Percentiles rank a stretch among this genome's conserved stretches.
Conservation (phyloP, 2,113 vertebrate species). For the Gavialis gangeticus region DNA sequence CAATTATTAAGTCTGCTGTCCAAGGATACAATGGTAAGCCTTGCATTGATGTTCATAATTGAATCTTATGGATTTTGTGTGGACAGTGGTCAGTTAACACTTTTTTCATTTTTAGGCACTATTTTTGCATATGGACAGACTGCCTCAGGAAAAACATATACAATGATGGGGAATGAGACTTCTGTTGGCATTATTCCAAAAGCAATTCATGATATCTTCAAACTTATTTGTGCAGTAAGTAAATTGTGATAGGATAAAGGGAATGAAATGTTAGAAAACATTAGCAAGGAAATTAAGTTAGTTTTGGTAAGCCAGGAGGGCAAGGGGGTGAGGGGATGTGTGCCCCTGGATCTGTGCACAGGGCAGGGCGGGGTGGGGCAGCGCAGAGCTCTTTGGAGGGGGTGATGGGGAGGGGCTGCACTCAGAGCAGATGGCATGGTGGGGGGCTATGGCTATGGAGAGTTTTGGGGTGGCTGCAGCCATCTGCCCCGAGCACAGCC, state of each 20-base stretch:
- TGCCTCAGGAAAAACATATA: slow-evolving; percentile 96
- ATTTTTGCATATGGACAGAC: slow-evolving; percentile 98
- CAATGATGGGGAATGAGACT: slow-evolving; percentile 91
- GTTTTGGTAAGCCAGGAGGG: not conserved
- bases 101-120: slow-evolving; percentile 83
- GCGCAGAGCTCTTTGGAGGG: too few species aligned
- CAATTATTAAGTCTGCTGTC: slow-evolving; percentile 92
- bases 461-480: too few species aligned
- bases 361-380: too few species aligned
- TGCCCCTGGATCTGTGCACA: too few species aligned
- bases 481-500: too few species aligned
- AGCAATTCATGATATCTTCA: slow-evolving; percentile 93
- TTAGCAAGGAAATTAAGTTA: not conserved
- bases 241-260: not conserved
- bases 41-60: not conserved
- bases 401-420: too few species aligned
- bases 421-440: too few species aligned
- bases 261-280: not conserved
- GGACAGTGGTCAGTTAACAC: not conserved
- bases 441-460: too few species aligned
- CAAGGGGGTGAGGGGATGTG: too few species aligned
- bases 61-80: not conserved
- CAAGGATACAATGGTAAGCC: slow-evolving; percentile 93
- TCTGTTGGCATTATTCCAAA: slow-evolving; percentile 89
- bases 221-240: slow-evolving; percentile 89